These are phyloP conservation scores for Folsomia candida DNA, from an alignment of 2,888 invertebrate species.

Conservation along the genomic window DNA sequence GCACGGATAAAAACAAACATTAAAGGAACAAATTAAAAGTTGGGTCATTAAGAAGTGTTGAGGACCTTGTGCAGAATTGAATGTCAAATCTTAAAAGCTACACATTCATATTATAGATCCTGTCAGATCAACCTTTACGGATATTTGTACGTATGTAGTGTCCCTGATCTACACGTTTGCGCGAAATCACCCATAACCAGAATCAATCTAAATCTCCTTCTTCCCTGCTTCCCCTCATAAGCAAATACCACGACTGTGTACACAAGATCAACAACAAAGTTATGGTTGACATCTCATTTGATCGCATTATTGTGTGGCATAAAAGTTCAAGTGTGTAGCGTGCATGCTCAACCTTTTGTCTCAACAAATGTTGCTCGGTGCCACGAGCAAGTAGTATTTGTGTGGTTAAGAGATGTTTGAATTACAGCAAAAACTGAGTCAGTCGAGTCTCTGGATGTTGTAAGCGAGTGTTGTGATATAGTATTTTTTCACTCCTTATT, in stretches of 20 bases:
- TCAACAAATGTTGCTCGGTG: neutral
- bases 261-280: too few relatives aligned
- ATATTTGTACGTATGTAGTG: too few relatives aligned
- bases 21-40: neutral
- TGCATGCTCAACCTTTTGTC: neutral
- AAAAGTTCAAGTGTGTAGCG: neutral
- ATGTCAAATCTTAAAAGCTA: neutral
- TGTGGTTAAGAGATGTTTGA: neutral
- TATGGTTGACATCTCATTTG: neutral
- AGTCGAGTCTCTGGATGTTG: neutral
- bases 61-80: neutral
- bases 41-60: neutral
- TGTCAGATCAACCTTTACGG: too few relatives aligned
- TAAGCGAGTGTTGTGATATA: neutral
- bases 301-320: neutral
- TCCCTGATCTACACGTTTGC: neutral
- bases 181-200: slow-evolving; percentile 1
- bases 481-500: neutral
- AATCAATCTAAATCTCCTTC: too few relatives aligned
- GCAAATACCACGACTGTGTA: too few relatives aligned
- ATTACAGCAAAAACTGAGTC: neutral
- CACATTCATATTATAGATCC: neutral
- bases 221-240: too few relatives aligned
- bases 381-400: neutral
- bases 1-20: neutral